Base-by-base conservation (phyloP, 2,797 vertebrate species). In the Limnodromus scolopaceus region DNA sequence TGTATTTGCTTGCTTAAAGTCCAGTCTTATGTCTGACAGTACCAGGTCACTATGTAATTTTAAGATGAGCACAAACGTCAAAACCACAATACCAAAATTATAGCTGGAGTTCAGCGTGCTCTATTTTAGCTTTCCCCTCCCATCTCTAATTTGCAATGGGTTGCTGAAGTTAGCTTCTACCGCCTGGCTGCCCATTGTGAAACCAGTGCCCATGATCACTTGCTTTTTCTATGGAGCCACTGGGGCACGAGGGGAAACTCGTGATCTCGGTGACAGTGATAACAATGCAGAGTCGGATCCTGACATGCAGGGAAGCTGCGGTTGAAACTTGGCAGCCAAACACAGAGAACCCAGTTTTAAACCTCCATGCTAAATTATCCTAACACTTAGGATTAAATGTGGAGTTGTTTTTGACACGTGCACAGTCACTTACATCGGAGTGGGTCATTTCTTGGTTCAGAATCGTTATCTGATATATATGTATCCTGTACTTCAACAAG, bases 71-170 rank as follows among this genome's bases (percentile, higher is more conserved):
- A 28, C 76, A 97, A 96, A 95, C 92, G 92, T 68, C 85, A 86
- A 97, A 97, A 39, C 95, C 95, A 71, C 84, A 81, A 54, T 64
- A 82, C 96, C 95, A 82, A 89, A 97, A 97, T 97, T 97, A 95
- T 30, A 96, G 81, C 68, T 80, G 70, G 74, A 81, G 60, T 93
- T 94, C 34, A 55, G 57, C 34, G 28, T 92, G 90, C 51, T 78
- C 75, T 96, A 89, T 96, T 97, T 97, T 93, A 91, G 81, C 88
- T 51, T 89, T 86, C 19, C 79, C n/a, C 66, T 97, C 89, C 70
- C 60, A 25, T 83, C 74, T 93, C 83, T 96, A 89, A 96, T 97
- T 98, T 95, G 81, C 84, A 80, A 1, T 54, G 89, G 51, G 63
- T 57, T 89, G 78, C 92, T 80, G 86, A 74, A 95, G 71, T 94